phyloP scores from a whole-genome alignment of 2,797 vertebrate genomes.

The Schizopygopsis malacanthus region DNA sequence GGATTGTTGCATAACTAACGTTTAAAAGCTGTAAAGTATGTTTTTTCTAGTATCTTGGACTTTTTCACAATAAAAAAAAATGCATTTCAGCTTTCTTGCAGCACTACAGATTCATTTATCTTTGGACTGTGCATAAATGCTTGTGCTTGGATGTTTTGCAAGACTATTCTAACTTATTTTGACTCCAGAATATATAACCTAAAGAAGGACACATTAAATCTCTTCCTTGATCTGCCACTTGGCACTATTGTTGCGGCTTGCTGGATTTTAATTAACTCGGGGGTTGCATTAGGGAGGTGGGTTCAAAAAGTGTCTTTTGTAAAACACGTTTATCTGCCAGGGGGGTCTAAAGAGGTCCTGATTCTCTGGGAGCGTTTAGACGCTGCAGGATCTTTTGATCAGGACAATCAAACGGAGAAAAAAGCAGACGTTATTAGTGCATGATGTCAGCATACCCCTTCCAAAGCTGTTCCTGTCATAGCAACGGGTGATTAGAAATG shows the following conservation, averaged over 20 bases:
- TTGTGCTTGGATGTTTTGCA: neutral
- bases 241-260: slow-evolving; percentile 16
- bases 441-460: slow-evolving; percentile 57
- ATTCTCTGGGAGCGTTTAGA: slow-evolving; percentile 43
- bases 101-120: neutral
- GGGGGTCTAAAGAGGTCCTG: slow-evolving; percentile 28
- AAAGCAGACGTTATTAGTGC: slow-evolving; percentile 22
- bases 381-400: slow-evolving; percentile 39
- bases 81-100: neutral
- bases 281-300: slow-evolving; percentile 27
- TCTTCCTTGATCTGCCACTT: slow-evolving; percentile 44
- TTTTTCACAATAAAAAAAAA: neutral
- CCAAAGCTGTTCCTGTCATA: slow-evolving; percentile 41
- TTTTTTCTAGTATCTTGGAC: neutral
- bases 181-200: slow-evolving; percentile 5
- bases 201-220: neutral
- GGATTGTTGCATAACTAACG: neutral
- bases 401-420: slow-evolving; percentile 39
- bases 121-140: neutral
- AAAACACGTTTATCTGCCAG: neutral
- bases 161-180: slow-evolving; percentile 16
- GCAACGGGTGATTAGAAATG: slow-evolving; percentile 39
- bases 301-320: slow-evolving; percentile 49
- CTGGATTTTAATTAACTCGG: slow-evolving; percentile 53
- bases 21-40: neutral